Evolutionary conservation across 2,888 invertebrate species (phyloP).

Genomic region (Amiota mariae): DNA sequence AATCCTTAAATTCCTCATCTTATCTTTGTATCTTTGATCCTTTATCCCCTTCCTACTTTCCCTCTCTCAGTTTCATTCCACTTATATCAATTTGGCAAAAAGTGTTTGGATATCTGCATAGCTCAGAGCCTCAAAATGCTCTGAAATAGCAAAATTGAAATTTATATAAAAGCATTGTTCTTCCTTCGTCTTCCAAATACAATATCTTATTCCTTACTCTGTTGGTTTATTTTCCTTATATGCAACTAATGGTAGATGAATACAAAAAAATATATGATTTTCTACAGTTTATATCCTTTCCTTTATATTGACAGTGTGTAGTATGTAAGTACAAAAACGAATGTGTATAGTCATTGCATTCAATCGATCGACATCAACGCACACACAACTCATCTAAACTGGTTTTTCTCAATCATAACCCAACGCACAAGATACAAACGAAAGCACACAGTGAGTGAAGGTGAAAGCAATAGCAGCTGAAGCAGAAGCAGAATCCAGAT

Average conservation of each 20-base stretch:
- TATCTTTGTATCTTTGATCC: too few relatives aligned
- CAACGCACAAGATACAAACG: not conserved
- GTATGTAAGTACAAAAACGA: too few relatives aligned
- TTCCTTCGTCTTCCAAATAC: not conserved
- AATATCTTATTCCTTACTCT: not conserved
- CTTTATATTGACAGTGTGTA: too few relatives aligned
- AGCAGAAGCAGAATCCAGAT: not conserved
- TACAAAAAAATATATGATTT: conserved; percentile 43
- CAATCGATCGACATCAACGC: conserved; percentile 9
- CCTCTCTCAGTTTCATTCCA: not conserved
- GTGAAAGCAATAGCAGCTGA: not conserved
- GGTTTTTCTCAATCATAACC: not conserved
- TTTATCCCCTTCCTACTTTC: too few relatives aligned
- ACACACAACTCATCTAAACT: conserved; percentile 5
- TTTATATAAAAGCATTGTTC: not conserved
- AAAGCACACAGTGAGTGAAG: not conserved
- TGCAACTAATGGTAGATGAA: not conserved
- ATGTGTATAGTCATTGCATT: not conserved
- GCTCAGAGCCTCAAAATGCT: not conserved
- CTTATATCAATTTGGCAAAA: not conserved
- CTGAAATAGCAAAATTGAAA: conserved; percentile 7
- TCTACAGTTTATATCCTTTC: conserved; percentile 39
- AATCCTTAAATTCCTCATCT: conserved; percentile 6
- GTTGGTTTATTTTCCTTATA: too few relatives aligned
- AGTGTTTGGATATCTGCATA: not conserved